Base-by-base conservation (phyloP, 2,888 invertebrate species). In the Xestia sexstrigata region DNA sequence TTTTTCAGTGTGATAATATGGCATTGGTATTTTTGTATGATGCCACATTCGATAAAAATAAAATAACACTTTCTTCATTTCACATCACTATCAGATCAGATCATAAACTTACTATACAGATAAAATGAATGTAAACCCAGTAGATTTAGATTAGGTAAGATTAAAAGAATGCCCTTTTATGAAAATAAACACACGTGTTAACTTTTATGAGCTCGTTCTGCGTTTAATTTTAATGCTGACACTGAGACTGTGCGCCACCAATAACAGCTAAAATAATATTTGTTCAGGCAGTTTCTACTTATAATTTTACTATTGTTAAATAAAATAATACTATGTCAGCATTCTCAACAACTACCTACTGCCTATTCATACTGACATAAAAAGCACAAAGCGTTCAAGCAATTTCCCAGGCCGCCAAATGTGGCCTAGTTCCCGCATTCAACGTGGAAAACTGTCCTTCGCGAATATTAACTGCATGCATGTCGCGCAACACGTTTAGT, bases 401-500 rank as follows among this genome's bases (percentile, higher is more conserved):
- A 71, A 75, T 78, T 82, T 87, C 87, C 67, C 87, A 87, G 79
- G 76, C 83, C 68, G 70, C 75, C 52, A 75, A 84, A 79, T 78
- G 76, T 87, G 87, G 65, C 89, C 87, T 85, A 87, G 86, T 87
- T 87, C 87, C 89, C 89, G 83, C 77, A 83, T 81, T 79, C 74
- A 79, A 79, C 77, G 70, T 81, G 71, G 80, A 82, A 83, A 80
- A 74, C 81, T 78, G 86, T 87, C 85, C 85, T 81, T 81, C 78
- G 63, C 74, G 74, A 84, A 83, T 81, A 68, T 70, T 80, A 83
- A 78, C 71, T 65, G 72, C 49, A 60, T 82, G 82, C 71, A 72
- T 13, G 78, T 85, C 58, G 70, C 65, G 70, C 63, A 85, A 74
- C 60, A 58, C 20, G 55, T 67, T 69, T 70, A 67, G 15, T 23